These are phyloP conservation scores for Phortica variegata DNA, from an alignment of 1,140 invertebrate species.

Conservation along the genomic window DNA sequence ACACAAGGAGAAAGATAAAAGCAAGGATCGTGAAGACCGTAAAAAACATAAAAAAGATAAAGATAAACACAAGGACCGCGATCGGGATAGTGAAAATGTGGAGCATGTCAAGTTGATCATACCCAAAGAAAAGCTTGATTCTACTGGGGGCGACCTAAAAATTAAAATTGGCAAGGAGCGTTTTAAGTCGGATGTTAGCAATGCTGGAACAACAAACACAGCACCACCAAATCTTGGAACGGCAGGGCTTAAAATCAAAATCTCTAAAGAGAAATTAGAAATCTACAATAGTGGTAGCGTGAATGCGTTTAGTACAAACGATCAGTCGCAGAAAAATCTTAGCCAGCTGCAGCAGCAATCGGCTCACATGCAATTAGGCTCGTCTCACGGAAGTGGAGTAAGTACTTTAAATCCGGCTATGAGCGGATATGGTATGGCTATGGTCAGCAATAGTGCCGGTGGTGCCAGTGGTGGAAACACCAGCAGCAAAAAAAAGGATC, in stretches of 20 bases:
- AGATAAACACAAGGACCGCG: constrained; percentile 61
- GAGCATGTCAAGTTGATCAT: constrained; percentile 35
- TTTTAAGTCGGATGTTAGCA: constrained; percentile 32
- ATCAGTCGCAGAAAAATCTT: background rate
- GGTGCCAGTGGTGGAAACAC: constrained; percentile 23
- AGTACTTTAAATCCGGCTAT: no score
- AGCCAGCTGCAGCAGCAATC: no score
- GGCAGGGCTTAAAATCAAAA: constrained; percentile 62
- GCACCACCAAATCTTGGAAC: no score
- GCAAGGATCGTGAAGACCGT: constrained; percentile 61
- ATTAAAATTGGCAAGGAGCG: background rate
- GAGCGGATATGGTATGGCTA: no score
- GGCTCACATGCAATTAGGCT: no score
- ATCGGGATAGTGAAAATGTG: constrained; percentile 19
- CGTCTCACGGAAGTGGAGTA: no score
- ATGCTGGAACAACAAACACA: constrained; percentile 51
- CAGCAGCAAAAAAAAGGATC: constrained; percentile 62
- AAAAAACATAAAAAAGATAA: constrained; percentile 68
- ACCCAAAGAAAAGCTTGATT: no score
- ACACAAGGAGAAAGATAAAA: constrained; percentile 68
- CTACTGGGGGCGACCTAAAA: no score
- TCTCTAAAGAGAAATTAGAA: constrained; percentile 63
- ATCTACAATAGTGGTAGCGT: constrained; percentile 35
- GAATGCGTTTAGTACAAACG: constrained; percentile 34
- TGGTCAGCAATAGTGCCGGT: constrained; percentile 27